Percentiles rank a stretch among this genome's conserved stretches.
These are phyloP conservation scores for Noctilio leporinus DNA, from an alignment of 2,113 vertebrate genomes.

Conservation along the genomic window DNA sequence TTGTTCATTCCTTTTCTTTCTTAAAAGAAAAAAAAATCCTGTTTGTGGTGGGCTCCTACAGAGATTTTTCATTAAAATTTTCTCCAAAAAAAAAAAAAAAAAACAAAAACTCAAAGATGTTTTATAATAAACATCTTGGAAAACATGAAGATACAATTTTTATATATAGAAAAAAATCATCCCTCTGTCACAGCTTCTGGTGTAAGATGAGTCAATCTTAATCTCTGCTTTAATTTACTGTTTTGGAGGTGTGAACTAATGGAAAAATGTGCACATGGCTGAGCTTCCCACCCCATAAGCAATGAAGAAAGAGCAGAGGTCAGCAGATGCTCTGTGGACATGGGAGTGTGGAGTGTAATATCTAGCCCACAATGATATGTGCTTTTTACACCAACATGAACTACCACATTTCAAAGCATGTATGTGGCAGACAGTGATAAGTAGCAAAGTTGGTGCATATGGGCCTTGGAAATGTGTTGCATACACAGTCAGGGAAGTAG, in stretches of 20 bases:
- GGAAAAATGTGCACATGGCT: background rate
- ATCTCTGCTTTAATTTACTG: background rate
- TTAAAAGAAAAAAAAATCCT: background rate
- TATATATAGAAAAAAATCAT: background rate
- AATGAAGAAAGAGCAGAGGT: background rate
- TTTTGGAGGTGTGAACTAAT: background rate
- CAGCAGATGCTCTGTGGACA: background rate
- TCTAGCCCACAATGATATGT: background rate
- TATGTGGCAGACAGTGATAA: background rate
- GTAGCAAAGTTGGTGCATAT: background rate
- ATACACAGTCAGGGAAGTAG: background rate
- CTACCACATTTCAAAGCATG: background rate
- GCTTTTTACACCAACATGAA: background rate
- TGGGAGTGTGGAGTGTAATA: background rate
- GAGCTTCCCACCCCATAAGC: background rate
- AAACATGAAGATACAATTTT: background rate
- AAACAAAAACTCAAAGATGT: background rate
- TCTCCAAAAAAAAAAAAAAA: constrained; percentile 15
- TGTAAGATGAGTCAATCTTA: background rate
- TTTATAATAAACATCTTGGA: background rate
- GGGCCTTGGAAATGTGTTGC: background rate
- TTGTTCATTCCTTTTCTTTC: background rate
- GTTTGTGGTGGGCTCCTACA: background rate
- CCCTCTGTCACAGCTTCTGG: background rate
- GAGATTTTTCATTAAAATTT: background rate